Evolutionary conservation across 1,140 invertebrate species (phyloP).

Genomic region (Heterodera schachtii): DNA sequence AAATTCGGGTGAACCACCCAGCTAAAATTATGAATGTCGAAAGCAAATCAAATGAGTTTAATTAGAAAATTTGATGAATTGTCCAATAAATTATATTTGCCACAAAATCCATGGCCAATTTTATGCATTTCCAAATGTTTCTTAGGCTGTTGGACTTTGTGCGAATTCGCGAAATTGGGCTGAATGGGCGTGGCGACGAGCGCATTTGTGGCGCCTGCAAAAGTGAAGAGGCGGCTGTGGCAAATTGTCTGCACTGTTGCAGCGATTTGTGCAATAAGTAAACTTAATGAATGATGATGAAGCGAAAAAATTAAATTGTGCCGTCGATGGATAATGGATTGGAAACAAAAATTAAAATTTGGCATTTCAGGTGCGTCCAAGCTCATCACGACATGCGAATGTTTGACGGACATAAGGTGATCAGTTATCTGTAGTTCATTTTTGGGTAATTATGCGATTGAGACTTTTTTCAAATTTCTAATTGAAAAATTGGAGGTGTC

Average conservation of each 20-base stretch:
- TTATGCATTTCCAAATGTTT: not conserved
- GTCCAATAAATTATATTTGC: not conserved
- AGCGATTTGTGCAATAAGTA: slow-evolving; percentile 83
- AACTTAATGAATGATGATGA: not conserved
- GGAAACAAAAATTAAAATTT: too few species aligned
- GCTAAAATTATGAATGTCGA: too few species aligned
- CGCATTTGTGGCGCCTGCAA: slow-evolving; percentile 54
- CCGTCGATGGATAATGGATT: not conserved
- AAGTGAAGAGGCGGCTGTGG: slow-evolving; percentile 76
- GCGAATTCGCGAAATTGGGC: slow-evolving; percentile 27
- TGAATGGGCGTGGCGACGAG: slow-evolving; percentile 33
- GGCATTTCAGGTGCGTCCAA: slow-evolving; percentile 74
- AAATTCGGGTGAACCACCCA: too few species aligned
- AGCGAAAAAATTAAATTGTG: not conserved
- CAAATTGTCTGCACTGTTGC: slow-evolving; percentile 86
- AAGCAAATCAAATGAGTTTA: too few species aligned
- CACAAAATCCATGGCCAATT: not conserved
- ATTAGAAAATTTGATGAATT: too few species aligned
- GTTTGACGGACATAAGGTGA: slow-evolving; percentile 51
- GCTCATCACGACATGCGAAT: slow-evolving; percentile 82
- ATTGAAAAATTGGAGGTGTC: too few species aligned
- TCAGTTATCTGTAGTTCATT: too few species aligned
- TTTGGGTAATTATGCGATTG: too few species aligned
- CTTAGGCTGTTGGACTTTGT: slow-evolving; percentile 23
- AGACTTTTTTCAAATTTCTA: too few species aligned